These are phyloP conservation scores for Drosophila setosimentum DNA, from an alignment of 2,888 invertebrate genomes.

Conservation along the genomic window DNA sequence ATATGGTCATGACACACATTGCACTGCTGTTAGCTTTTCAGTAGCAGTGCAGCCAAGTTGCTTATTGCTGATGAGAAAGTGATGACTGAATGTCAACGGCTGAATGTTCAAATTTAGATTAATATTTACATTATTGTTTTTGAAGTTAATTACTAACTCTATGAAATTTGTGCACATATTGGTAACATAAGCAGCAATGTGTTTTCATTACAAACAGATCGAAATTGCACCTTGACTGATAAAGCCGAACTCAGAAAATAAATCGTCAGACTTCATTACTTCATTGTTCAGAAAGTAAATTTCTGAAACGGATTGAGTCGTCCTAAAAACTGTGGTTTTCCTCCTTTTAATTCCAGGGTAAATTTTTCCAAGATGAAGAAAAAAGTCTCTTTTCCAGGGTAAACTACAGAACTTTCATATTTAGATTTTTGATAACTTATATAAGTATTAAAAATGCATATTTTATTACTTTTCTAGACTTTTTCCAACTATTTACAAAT, in stretches of 20 bases:
- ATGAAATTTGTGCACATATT: too few species aligned
- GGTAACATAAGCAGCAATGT: too few species aligned
- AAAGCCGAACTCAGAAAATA: too few species aligned
- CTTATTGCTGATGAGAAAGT: constrained; percentile 32
- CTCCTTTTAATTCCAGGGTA: neutral
- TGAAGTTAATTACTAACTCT: neutral
- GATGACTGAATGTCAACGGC: constrained; percentile 2
- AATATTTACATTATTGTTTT: neutral
- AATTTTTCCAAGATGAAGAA: neutral
- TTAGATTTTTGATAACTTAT: neutral
- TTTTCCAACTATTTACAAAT: too few species aligned
- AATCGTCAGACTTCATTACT: neutral
- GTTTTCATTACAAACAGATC: neutral
- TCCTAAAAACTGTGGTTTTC: too few species aligned
- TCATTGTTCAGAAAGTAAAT: neutral
- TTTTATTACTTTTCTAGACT: too few species aligned
- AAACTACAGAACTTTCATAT: neutral
- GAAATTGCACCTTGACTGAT: neutral
- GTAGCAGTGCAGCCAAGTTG: constrained; percentile 19
- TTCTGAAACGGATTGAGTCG: neutral
- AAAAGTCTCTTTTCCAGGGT: neutral
- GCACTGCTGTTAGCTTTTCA: constrained; percentile 4
- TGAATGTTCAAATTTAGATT: neutral
- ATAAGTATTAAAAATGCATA: neutral
- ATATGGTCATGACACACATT: constrained; percentile 71